phyloP scores from a whole-genome alignment of 2,888 invertebrate genomes.

The Meteorus cinctellus region DNA sequence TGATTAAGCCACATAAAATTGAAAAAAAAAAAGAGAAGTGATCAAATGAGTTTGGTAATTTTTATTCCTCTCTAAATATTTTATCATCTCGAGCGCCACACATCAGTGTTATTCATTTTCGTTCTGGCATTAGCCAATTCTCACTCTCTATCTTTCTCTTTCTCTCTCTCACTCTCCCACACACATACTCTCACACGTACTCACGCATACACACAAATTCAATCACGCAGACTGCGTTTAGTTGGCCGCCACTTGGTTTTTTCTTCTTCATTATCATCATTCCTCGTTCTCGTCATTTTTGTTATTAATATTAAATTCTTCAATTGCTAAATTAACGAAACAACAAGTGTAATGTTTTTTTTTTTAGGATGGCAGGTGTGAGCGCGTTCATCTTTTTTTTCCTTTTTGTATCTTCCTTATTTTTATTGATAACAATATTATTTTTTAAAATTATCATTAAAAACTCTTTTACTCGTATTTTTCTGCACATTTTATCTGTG shows the following conservation, averaged over 20 bases:
- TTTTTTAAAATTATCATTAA: constrained; percentile 42
- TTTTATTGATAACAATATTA: constrained; percentile 24
- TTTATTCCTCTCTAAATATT: not conserved
- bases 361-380: constrained; percentile 67
- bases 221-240: not conserved
- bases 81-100: constrained; percentile 7
- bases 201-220: not conserved
- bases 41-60: not conserved
- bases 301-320: constrained; percentile 33
- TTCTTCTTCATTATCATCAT: not conserved
- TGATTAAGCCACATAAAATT: not conserved
- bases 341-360: constrained; percentile 51
- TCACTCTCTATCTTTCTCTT: not conserved
- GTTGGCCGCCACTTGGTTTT: not conserved
- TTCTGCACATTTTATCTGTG: constrained; percentile 39
- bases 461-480: constrained; percentile 50
- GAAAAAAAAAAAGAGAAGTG: not conserved
- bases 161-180: not conserved
- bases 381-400: constrained; percentile 52
- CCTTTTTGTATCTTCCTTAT: constrained; percentile 14
- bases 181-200: not conserved
- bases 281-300: constrained; percentile 28
- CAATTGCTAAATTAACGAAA: constrained; percentile 21
- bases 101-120: not conserved
- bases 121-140: constrained; percentile 2